A percentile compares a stretch with the other conserved stretches of the same genome.
These are phyloP conservation scores for Agelas oroides DNA, from an alignment of 37 sponge, comb jelly and placozoan genomes.

Conservation along the genomic window DNA sequence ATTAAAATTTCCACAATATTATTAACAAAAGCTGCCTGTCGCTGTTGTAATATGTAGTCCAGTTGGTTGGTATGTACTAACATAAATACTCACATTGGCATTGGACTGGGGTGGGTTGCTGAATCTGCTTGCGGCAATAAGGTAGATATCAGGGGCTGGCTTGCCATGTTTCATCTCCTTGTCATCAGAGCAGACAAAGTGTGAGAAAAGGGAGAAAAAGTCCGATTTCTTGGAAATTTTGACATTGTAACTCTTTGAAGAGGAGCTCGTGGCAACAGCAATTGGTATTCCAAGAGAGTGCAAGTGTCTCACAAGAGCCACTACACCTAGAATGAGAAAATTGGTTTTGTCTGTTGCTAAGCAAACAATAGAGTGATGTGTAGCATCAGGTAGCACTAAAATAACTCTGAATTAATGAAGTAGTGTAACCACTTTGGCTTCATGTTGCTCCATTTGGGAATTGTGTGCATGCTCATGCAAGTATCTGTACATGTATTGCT, in stretches of 20 bases:
- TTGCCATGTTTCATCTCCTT: slow-evolving; percentile 91
- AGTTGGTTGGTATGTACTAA: too few species aligned
- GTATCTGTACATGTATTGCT: too few species aligned
- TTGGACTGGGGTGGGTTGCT: slow-evolving; percentile 64
- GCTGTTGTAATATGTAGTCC: too few species aligned
- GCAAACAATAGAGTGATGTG: too few species aligned
- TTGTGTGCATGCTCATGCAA: too few species aligned
- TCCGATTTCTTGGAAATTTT: slow-evolving; percentile 75
- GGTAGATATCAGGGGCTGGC: slow-evolving; percentile 94
- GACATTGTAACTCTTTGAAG: slow-evolving; percentile 54
- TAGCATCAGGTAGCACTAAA: too few species aligned
- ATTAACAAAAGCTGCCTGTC: too few species aligned
- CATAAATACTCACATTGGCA: slow-evolving; percentile 42
- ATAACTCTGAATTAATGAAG: background rate
- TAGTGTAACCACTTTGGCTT: background rate
- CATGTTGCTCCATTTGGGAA: too few species aligned
- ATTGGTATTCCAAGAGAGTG: slow-evolving; percentile 74
- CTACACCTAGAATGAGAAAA: slow-evolving; percentile 76
- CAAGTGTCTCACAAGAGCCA: slow-evolving; percentile 75
- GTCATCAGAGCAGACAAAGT: slow-evolving; percentile 89
- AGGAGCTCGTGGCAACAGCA: slow-evolving; percentile 90
- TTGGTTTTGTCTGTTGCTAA: too few species aligned
- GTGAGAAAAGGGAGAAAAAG: slow-evolving; percentile 68
- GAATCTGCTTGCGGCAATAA: slow-evolving; percentile 78
- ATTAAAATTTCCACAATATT: too few species aligned